Evolutionary conservation across 1,140 invertebrate species (phyloP).

Genomic region (Brachionus asplanchnoidis): DNA sequence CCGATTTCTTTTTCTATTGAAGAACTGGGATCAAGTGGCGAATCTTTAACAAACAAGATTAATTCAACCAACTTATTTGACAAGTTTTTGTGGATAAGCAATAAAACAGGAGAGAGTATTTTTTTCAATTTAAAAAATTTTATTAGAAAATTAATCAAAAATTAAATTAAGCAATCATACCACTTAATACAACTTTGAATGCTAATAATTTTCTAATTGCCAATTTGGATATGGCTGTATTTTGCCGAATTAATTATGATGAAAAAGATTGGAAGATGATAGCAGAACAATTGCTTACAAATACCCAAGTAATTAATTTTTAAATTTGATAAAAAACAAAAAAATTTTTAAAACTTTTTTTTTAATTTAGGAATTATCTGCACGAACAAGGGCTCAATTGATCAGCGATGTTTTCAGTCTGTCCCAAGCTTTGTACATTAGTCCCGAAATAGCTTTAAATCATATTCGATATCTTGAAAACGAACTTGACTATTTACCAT

Average conservation of each 20-base stretch:
- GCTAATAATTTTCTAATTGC: slow-evolving; percentile 43
- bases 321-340: no score
- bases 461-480: slow-evolving; percentile 55
- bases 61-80: slow-evolving; percentile 1
- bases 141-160: neutral
- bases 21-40: neutral
- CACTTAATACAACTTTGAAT: neutral
- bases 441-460: slow-evolving; percentile 46
- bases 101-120: neutral
- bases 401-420: slow-evolving; percentile 42
- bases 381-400: slow-evolving; percentile 35
- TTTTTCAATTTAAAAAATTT: neutral
- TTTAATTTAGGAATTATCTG: slow-evolving; percentile 6
- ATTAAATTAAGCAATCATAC: neutral
- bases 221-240: slow-evolving; percentile 45
- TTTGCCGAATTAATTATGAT: slow-evolving; percentile 46
- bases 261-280: slow-evolving; percentile 47
- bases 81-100: neutral
- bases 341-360: neutral
- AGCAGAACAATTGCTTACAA: slow-evolving; percentile 43
- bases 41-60: neutral
- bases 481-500: slow-evolving; percentile 57
- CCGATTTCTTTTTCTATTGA: neutral
- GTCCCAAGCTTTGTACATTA: neutral
- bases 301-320: neutral